Evolutionary conservation across 1,140 invertebrate species (phyloP).

Genomic region (Brachionus sp.): DNA sequence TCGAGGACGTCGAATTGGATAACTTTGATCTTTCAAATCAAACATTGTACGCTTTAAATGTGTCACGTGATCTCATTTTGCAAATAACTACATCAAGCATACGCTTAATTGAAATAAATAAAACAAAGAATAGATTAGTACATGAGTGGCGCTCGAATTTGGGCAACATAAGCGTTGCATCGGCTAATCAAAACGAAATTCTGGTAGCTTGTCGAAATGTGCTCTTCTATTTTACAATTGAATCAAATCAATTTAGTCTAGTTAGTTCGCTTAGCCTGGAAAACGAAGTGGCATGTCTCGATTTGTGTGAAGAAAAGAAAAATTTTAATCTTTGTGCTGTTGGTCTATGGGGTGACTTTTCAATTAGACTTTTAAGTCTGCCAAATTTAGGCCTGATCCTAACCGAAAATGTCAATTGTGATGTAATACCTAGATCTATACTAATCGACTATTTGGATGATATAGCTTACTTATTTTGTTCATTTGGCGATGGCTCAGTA

Average conservation of each 20-base stretch:
- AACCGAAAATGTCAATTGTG: conserved; percentile 68
- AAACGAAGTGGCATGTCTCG: conserved; percentile 91
- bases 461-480: conserved; percentile 3
- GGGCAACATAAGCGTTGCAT: conserved; percentile 79
- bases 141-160: conserved; percentile 72
- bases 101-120: neutral
- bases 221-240: conserved; percentile 81
- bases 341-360: conserved; percentile 95
- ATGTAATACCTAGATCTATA: conserved; percentile 8
- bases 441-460: conserved; percentile 16
- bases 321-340: conserved; percentile 75
- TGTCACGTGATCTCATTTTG: conserved; percentile 72
- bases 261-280: conserved; percentile 66
- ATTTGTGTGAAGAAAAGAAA: conserved; percentile 66
- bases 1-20: conserved; percentile 85
- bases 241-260: conserved; percentile 61
- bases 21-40: conserved; percentile 80
- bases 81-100: conserved; percentile 52
- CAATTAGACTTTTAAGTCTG: conserved; percentile 75
- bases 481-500: conserved; percentile 41
- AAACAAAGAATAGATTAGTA: conserved; percentile 58
- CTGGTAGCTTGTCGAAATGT: conserved; percentile 82
- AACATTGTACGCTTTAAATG: conserved; percentile 87
- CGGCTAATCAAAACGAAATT: conserved; percentile 75
- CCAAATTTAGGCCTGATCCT: conserved; percentile 71